Evolutionary conservation across 1,140 invertebrate genomes (phyloP).

Genomic region (Drosophila sucinea): DNA sequence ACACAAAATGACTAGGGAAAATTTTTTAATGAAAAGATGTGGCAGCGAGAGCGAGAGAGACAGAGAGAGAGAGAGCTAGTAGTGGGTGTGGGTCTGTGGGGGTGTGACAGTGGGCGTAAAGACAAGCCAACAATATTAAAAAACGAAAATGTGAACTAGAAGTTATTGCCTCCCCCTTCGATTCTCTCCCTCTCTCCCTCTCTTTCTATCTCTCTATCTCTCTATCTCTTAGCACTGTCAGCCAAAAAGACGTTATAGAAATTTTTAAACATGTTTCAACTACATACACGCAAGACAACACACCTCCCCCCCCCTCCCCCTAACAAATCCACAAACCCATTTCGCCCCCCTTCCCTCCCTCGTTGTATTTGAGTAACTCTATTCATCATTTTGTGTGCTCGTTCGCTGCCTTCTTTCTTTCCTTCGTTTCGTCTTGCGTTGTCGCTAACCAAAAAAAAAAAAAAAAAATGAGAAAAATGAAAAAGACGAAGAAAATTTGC

Average conservation of each 20-base stretch:
- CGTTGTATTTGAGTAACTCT: constrained; percentile 76
- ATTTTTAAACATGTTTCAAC: constrained; percentile 78
- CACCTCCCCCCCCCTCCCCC: not conserved
- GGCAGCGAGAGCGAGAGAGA: not conserved
- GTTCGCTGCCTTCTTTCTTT: constrained; percentile 6
- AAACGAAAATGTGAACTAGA: constrained; percentile 61
- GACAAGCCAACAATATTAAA: constrained; percentile 71
- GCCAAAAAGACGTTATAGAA: constrained; percentile 68
- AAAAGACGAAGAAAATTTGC: constrained; percentile 51
- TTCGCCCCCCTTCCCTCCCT: constrained; percentile 40
- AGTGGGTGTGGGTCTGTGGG: not conserved
- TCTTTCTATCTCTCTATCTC: not conserved
- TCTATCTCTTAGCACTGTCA: constrained; percentile 21
- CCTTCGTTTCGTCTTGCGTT: not conserved
- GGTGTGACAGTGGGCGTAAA: not conserved
- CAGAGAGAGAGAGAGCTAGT: too few species aligned
- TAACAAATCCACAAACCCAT: constrained; percentile 9
- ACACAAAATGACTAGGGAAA: constrained; percentile 59
- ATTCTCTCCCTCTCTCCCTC: not conserved
- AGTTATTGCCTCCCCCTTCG: constrained; percentile 55
- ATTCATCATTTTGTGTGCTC: constrained; percentile 70
- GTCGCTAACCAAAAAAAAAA: constrained; percentile 34
- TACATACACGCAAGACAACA: constrained; percentile 47
- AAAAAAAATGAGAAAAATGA: constrained; percentile 16
- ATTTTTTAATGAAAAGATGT: constrained; percentile 72